phyloP scores from a whole-genome alignment of 2,113 vertebrate genomes.

The Tonatia bakeri region DNA sequence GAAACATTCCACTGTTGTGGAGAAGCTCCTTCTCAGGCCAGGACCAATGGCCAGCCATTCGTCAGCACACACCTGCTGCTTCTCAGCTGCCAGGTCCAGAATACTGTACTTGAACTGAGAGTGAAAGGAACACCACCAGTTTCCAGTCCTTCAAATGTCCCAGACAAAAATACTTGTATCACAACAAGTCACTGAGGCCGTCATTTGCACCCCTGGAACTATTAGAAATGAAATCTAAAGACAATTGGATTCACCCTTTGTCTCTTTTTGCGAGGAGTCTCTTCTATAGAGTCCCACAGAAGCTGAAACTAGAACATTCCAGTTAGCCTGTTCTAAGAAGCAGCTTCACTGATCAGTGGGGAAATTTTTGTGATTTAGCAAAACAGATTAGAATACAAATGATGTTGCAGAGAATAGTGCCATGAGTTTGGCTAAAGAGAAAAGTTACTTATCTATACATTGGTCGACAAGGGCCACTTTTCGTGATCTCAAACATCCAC shows the following conservation, averaged over 20 bases:
- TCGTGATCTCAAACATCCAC: neutral
- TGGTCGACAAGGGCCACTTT: neutral
- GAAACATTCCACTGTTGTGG: constrained; percentile 49
- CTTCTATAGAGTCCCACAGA: neutral
- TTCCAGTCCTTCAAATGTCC: constrained; percentile 57
- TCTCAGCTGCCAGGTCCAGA: constrained; percentile 50
- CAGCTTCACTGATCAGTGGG: neutral
- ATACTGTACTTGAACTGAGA: constrained; percentile 67
- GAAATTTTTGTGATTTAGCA: neutral
- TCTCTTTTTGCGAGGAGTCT: constrained; percentile 28
- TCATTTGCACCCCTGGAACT: constrained; percentile 30
- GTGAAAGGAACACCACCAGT: constrained; percentile 58
- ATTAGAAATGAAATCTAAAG: constrained; percentile 4
- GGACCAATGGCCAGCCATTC: constrained; percentile 25
- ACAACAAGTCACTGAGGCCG: constrained; percentile 45
- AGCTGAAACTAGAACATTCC: neutral
- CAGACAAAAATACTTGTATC: constrained; percentile 60
- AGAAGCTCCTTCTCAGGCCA: constrained; percentile 53
- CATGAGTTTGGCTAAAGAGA: neutral
- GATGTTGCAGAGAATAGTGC: neutral
- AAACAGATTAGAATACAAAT: neutral
- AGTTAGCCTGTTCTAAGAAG: neutral
- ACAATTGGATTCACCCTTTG: neutral
- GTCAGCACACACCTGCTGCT: constrained; percentile 61
- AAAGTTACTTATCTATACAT: neutral